These are phyloP conservation scores for Dasyprocta punctata DNA, from an alignment of 2,113 vertebrate species.

Conservation along the genomic window DNA sequence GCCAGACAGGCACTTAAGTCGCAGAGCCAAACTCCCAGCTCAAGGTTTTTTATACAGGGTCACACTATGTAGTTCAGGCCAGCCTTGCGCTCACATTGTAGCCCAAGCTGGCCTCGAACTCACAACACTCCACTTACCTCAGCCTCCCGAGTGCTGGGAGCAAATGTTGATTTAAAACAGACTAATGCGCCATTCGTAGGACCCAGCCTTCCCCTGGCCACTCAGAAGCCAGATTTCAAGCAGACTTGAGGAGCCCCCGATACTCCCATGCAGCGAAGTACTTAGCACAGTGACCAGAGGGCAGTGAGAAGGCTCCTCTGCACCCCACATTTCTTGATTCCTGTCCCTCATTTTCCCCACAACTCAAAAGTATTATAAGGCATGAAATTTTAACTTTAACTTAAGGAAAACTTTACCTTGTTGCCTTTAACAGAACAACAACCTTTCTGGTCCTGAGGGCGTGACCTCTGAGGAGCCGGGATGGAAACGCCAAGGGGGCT, in stretches of 20 bases:
- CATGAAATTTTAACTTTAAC: neutral
- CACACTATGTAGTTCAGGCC: too few relatives aligned
- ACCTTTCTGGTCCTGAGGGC: neutral
- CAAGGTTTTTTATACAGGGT: too few relatives aligned
- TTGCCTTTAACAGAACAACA: neutral
- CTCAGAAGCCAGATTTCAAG: neutral
- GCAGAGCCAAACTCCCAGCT: too few relatives aligned
- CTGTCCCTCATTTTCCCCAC: too few relatives aligned
- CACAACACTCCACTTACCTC: too few relatives aligned
- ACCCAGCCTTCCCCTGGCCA: neutral
- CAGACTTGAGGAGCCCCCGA: neutral
- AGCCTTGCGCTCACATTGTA: too few relatives aligned
- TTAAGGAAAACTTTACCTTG: neutral
- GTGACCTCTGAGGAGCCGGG: neutral
- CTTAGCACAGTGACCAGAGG: neutral
- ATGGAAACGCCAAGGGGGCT: neutral
- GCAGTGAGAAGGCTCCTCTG: neutral
- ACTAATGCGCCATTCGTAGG: neutral
- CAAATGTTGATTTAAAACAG: neutral
- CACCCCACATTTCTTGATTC: neutral
- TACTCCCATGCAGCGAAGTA: neutral
- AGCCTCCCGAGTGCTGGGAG: too few relatives aligned
- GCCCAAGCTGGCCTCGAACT: too few relatives aligned
- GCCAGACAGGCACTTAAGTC: too few relatives aligned
- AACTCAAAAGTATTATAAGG: neutral